phyloP scores from a whole-genome alignment of 2,113 vertebrate species.

The Cichladusa arquata region DNA sequence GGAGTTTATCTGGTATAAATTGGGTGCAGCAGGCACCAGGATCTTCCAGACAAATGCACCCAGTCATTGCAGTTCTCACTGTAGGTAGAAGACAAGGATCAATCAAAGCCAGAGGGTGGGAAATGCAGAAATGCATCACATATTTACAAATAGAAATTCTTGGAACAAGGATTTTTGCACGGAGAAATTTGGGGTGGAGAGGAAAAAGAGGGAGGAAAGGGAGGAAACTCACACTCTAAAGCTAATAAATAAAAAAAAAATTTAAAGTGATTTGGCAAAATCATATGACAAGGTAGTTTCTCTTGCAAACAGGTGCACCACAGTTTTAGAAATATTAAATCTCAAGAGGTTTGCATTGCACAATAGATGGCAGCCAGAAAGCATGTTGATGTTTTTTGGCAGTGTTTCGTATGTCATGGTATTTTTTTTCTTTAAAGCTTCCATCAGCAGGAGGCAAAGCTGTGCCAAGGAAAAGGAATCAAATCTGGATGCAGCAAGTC shows the following conservation, averaged over 20 bases:
- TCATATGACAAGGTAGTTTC: constrained; percentile 57
- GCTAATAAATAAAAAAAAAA: background rate
- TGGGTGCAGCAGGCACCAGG: background rate
- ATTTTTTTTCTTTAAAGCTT: constrained; percentile 72
- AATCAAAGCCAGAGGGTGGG: background rate
- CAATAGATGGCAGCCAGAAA: constrained; percentile 70
- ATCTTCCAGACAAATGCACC: background rate
- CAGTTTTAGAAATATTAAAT: constrained; percentile 59
- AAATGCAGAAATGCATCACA: background rate
- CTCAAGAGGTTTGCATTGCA: constrained; percentile 67
- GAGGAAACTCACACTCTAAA: background rate
- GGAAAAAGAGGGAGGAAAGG: background rate
- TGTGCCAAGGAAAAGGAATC: constrained; percentile 74
- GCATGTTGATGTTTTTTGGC: constrained; percentile 70
- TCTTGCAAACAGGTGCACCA: constrained; percentile 70
- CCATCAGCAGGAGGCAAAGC: constrained; percentile 72
- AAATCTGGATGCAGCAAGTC: constrained; percentile 69
- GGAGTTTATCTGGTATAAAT: background rate
- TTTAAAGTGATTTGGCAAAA: constrained; percentile 1
- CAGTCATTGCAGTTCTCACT: background rate
- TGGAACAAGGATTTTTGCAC: background rate
- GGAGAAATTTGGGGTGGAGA: background rate
- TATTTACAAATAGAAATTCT: background rate
- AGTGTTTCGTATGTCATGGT: constrained; percentile 70
- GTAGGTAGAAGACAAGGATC: background rate